Base-by-base conservation (phyloP, 2,797 vertebrate species). In the Eurystomus glaucurus region DNA sequence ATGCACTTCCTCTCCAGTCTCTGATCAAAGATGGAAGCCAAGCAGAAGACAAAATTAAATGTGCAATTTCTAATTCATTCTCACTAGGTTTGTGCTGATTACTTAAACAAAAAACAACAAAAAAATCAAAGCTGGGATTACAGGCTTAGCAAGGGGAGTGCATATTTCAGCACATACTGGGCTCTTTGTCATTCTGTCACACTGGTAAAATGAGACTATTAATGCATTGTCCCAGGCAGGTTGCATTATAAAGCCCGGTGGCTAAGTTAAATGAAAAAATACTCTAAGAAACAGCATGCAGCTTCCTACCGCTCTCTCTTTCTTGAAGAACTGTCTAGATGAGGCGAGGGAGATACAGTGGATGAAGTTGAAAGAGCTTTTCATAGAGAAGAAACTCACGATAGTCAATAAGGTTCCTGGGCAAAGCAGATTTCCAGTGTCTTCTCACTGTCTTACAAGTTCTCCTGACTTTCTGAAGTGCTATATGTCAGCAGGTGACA, bases 101-200 rank as follows among this genome's bases (percentile, higher is more conserved):
- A 61, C 45, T 88, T 86, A 93, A 95, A 82, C 14, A 81, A 70
- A 65, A 39, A 61, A 29, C 22, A 83, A 46, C 41, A 57, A 58
- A 52, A 72, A 72, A 39, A 61, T 85, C 71, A 91, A 95, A 95
- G 72, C 87, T 91, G 43, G 79, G 85, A 94, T 97, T 96, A 97
- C 79, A 94, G 87, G 87, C 69, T 97, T 96, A 95, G 88, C 61
- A 72, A 93, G 82, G n/a, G 88, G 69, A 96, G 87, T 79, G 79
- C 95, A 78, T 96, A 95, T 96, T 97, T 97, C 96, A 91, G 88
- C 93, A 79, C 88, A 93, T 90, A 97, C 79, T 94, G 87, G 50
- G 85, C 61, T 94, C 91, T 97, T 96, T 97, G 96, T 97, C 91
- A 90, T 84, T 94, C 89, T 97, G 89, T 94, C 95, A 94, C 82